Base-by-base conservation (phyloP, 2,113 vertebrate species). In the Brachirus orientalis region DNA sequence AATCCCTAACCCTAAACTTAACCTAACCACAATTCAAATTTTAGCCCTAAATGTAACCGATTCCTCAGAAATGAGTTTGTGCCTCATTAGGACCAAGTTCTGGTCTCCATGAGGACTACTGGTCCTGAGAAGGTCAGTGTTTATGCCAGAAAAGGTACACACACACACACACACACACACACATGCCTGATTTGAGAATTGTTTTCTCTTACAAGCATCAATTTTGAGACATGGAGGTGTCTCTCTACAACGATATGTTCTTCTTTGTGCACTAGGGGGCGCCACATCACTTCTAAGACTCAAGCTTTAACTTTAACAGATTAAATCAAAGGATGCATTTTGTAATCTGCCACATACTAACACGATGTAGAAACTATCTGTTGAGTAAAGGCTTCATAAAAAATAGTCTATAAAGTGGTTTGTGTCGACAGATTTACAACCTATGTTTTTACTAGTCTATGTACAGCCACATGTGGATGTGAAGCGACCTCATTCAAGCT, bases 241-340 rank as follows among this genome's bases (percentile, higher is more conserved):
- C 8, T 13, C 12, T 52, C 16, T 43, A 40, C 33, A 51, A 17
- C 8, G 19, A 51, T 11, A 19, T 48, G 35, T 10, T n/a, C 33
- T 59, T 63, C 48, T 78, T 58, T 67, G 10, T 46, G 17, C 88
- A 79, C 13, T n/a, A 86, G 85, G 38, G 75, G 86, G 74, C 48
- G 50, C 68, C 57, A 69, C 8, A 8, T 11, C 38, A 50, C 36
- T 72, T 69, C 38, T 56, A 63, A 43, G 0, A 51, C 6, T 9
- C 28, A 2, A 66, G 10, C 6, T 37, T 10, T 8, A 35, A n/a
- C 22, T n/a, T 7, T 3, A 7, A 53, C 11, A 0, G 12, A 36
- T 56, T 55, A 10, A 48, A 43, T 43, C 11, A 12, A 13, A 4
- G 4, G 12, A 43, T 43, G 11, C 12, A 14, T 3, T 43, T 43